phyloP scores from a whole-genome alignment of 2,113 vertebrate genomes.

The Microcebus lehilahytsara region DNA sequence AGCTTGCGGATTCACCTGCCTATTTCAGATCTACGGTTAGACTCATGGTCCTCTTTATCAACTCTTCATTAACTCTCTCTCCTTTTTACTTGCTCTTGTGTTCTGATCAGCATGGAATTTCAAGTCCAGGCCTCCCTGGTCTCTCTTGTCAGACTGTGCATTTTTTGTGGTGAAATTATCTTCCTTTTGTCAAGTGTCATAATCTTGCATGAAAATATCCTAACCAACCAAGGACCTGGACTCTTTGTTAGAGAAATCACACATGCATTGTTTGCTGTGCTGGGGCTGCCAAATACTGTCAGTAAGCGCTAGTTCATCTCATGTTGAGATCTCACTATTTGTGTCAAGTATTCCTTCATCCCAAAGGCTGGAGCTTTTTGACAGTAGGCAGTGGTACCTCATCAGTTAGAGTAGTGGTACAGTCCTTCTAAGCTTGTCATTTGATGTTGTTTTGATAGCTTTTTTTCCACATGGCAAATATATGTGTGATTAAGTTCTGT shows the following conservation, averaged over 20 bases:
- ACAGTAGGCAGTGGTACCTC: not conserved
- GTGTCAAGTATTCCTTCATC: not conserved
- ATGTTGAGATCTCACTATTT: not conserved
- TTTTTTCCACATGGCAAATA: not conserved
- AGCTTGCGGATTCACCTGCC: not conserved
- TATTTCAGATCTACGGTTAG: not conserved
- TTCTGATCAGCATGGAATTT: slow-evolving; percentile 41
- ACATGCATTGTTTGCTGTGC: not conserved
- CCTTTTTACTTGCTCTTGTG: not conserved
- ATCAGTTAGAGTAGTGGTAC: not conserved
- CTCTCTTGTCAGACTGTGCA: not conserved
- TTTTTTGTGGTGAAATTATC: slow-evolving; percentile 4
- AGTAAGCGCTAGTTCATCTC: not conserved
- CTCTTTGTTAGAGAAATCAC: not conserved
- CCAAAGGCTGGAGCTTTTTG: not conserved
- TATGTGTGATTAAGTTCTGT: not conserved
- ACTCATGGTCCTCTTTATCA: not conserved
- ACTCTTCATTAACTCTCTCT: not conserved
- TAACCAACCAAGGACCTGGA: not conserved
- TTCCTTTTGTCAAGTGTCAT: not conserved
- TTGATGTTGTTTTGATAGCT: not conserved
- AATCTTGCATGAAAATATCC: not conserved
- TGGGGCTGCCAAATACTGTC: too few species aligned
- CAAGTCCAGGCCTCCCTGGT: not conserved
- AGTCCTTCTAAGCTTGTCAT: not conserved